These are phyloP conservation scores for Agrilus planipennis DNA, from an alignment of 1,140 invertebrate genomes.

Conservation along the genomic window DNA sequence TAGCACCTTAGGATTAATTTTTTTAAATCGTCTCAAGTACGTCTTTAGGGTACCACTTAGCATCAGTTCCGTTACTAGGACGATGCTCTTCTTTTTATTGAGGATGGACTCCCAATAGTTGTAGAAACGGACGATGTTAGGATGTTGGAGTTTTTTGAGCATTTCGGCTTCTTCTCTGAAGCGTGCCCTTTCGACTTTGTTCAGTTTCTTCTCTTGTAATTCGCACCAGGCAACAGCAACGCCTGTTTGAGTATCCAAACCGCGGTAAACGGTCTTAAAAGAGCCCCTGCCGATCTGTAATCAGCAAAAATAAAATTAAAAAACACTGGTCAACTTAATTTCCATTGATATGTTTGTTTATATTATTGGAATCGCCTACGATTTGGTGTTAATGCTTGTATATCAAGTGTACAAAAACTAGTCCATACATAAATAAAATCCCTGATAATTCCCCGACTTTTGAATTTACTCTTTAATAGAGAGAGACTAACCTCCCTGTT, in stretches of 20 bases:
- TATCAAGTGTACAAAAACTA: no score
- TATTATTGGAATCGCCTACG: neutral
- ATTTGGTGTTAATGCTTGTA: slow-evolving; percentile 2
- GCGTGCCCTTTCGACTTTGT: slow-evolving; percentile 81
- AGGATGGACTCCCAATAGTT: slow-evolving; percentile 97
- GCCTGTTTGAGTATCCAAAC: slow-evolving; percentile 94
- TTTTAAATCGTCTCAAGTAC: slow-evolving; percentile 94
- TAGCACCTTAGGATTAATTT: slow-evolving; percentile 95
- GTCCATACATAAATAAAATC: no score
- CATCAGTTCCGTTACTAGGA: slow-evolving; percentile 99
- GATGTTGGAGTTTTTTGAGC: slow-evolving; percentile 98
- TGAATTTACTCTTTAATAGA: no score
- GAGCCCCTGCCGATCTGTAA: slow-evolving; percentile 73
- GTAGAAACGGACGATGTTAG: slow-evolving; percentile 98
- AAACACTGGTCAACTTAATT: slow-evolving; percentile 2
- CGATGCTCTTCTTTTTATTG: slow-evolving; percentile 84
- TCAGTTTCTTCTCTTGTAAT: slow-evolving; percentile 83
- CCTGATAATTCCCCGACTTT: no score
- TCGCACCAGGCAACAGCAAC: slow-evolving; percentile 99
- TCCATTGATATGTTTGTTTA: neutral
- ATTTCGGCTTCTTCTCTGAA: slow-evolving; percentile 99
- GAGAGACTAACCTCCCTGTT: no score
- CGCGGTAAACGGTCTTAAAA: slow-evolving; percentile 98
- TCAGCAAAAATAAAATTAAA: slow-evolving; percentile 1
- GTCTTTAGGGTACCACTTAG: slow-evolving; percentile 97